Evolutionary conservation across 30 jellyfish, hydroid and myxozoan species (phyloP).

Genomic region (Aurelia aurita complex sp. Pacific): DNA sequence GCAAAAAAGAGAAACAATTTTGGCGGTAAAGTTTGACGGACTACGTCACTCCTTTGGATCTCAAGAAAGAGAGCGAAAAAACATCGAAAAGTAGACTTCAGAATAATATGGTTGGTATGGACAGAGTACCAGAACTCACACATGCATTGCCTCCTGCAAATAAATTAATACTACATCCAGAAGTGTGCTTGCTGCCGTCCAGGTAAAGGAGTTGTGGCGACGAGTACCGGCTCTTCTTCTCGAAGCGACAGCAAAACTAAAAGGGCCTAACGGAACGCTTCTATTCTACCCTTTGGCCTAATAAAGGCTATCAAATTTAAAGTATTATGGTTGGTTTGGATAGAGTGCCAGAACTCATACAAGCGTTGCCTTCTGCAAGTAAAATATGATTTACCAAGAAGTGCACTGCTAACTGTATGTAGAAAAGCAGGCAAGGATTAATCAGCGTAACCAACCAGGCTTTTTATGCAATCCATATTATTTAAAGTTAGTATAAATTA

Average conservation of each 20-base stretch:
- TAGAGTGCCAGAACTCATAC: conserved; percentile 58
- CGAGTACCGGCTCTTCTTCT: too few species aligned
- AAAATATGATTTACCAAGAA: conserved; percentile 59
- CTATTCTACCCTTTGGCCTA: too few species aligned
- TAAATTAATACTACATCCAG: conserved; percentile 62
- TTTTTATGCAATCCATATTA: too few species aligned
- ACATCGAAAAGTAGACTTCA: neutral
- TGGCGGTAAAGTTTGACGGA: conserved; percentile 54
- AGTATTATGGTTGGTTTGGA: conserved; percentile 36
- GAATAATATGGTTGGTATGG: conserved; percentile 42
- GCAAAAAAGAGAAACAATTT: neutral
- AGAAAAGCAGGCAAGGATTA: too few species aligned
- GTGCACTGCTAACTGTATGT: neutral
- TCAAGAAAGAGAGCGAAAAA: too few species aligned
- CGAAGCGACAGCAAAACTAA: neutral
- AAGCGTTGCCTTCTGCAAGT: conserved; percentile 67
- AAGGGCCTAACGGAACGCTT: neutral
- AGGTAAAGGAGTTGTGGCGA: conserved; percentile 42
- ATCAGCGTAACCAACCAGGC: too few species aligned
- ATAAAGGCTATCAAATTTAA: too few species aligned
- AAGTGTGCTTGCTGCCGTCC: conserved; percentile 71
- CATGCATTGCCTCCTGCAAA: conserved; percentile 73
- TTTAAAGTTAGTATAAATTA: too few species aligned
- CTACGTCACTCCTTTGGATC: too few species aligned
- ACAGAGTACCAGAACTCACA: conserved; percentile 67